These are phyloP conservation scores for Nebria brevicollis DNA, from an alignment of 2,888 invertebrate genomes.

Conservation along the genomic window DNA sequence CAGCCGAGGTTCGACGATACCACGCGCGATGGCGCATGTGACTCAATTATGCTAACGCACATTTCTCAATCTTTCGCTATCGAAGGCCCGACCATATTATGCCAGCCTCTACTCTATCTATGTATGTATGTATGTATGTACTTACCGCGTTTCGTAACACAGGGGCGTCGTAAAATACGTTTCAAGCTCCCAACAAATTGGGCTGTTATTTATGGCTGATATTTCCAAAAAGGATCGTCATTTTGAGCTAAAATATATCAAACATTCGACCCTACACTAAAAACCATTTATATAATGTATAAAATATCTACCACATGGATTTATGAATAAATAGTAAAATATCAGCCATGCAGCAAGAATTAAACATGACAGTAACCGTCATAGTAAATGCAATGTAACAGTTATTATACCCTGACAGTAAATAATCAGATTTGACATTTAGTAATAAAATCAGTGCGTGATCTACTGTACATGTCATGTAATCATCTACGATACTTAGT, in stretches of 20 bases:
- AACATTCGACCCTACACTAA: no score
- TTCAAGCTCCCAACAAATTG: neutral
- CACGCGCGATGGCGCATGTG: constrained; percentile 55
- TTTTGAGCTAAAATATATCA: neutral
- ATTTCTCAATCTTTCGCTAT: constrained; percentile 56
- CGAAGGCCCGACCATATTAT: constrained; percentile 50
- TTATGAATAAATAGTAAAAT: neutral
- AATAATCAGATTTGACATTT: neutral
- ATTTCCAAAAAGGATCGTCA: neutral
- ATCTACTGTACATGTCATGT: neutral
- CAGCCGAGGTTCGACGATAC: constrained; percentile 48
- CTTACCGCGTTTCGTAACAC: neutral
- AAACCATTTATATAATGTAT: neutral
- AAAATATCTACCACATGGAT: neutral
- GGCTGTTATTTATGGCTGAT: neutral
- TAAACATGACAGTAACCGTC: neutral
- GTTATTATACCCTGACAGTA: neutral
- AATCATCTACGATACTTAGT: neutral
- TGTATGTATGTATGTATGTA: neutral
- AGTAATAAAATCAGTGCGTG: neutral
- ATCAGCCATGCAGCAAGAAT: neutral
- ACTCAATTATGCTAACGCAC: constrained; percentile 58
- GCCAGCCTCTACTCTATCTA: constrained; percentile 10
- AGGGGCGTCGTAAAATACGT: neutral
- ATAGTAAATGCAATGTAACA: neutral